Evolutionary conservation across 2,113 vertebrate genomes (phyloP).

Genomic region (Sceloporus tristichus): DNA sequence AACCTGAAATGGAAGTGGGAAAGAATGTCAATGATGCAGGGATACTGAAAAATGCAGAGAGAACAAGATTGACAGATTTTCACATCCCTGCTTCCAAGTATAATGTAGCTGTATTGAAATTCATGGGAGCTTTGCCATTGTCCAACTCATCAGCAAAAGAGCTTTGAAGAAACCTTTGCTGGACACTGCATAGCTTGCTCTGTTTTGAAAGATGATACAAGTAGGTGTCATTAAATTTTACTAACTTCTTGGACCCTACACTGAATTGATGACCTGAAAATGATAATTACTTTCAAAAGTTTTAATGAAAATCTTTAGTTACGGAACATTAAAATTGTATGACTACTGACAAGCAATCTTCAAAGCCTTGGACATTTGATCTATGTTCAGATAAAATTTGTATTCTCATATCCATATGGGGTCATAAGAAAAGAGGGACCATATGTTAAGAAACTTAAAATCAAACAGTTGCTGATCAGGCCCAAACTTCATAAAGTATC

Average conservation of each 20-base stretch:
- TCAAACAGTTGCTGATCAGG: constrained; percentile 20
- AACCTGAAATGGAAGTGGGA: background rate
- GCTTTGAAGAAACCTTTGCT: background rate
- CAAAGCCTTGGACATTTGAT: constrained; percentile 26
- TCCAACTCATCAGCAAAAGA: background rate
- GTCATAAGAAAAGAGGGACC: background rate
- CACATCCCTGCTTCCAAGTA: background rate
- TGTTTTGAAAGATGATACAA: background rate
- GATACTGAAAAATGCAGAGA: background rate
- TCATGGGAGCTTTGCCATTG: background rate
- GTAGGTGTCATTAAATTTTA: background rate
- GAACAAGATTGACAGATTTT: background rate
- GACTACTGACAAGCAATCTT: constrained; percentile 10
- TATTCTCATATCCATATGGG: background rate
- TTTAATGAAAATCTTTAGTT: constrained; percentile 16
- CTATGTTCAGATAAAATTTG: constrained; percentile 24
- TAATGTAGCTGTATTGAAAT: background rate
- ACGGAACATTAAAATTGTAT: background rate
- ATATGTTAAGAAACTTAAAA: constrained; percentile 1
- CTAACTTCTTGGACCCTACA: background rate
- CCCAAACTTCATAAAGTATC: background rate
- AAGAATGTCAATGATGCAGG: background rate
- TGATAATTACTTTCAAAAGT: constrained; percentile 6
- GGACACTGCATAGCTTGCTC: background rate
- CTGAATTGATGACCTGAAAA: background rate